A percentile compares a stretch with the other conserved stretches of the same genome.
Evolutionary conservation across 2,113 vertebrate species (phyloP).

Genomic region (Aviceda subcristata): DNA sequence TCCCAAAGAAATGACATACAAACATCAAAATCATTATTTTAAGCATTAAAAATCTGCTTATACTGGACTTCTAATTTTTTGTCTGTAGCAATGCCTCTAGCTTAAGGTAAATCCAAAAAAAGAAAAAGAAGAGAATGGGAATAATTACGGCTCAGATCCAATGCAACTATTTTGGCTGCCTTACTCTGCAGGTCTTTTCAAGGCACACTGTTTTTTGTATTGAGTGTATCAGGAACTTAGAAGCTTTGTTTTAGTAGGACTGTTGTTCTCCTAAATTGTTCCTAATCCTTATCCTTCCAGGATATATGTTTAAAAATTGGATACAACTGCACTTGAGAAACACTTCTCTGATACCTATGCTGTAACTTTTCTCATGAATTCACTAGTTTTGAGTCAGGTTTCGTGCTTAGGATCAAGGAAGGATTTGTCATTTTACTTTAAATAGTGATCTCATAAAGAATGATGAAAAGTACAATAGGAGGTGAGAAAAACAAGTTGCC

Average conservation of each 20-base stretch:
- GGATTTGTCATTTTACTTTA: neutral
- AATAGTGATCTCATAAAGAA: neutral
- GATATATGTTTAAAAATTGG: neutral
- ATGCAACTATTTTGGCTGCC: neutral
- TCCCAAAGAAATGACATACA: neutral
- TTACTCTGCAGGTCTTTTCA: neutral
- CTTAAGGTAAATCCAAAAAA: neutral
- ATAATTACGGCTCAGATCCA: neutral
- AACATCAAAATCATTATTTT: neutral
- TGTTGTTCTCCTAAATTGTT: accelerated
- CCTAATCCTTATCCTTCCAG: neutral
- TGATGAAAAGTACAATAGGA: neutral
- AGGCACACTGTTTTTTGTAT: neutral
- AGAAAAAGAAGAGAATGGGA: neutral
- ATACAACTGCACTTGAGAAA: neutral
- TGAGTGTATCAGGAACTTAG: neutral
- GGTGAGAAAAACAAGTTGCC: neutral
- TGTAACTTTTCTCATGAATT: neutral
- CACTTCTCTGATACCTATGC: neutral
- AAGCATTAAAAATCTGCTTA: neutral
- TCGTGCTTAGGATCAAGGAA: neutral
- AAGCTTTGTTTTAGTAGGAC: neutral
- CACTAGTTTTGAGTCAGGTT: neutral
- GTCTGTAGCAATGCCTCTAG: neutral
- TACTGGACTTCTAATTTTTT: neutral